Evolutionary conservation across 2,797 vertebrate genomes (phyloP), one percentile per base, ranked within the genome.

Genomic region (Capromys pilorides): DNA sequence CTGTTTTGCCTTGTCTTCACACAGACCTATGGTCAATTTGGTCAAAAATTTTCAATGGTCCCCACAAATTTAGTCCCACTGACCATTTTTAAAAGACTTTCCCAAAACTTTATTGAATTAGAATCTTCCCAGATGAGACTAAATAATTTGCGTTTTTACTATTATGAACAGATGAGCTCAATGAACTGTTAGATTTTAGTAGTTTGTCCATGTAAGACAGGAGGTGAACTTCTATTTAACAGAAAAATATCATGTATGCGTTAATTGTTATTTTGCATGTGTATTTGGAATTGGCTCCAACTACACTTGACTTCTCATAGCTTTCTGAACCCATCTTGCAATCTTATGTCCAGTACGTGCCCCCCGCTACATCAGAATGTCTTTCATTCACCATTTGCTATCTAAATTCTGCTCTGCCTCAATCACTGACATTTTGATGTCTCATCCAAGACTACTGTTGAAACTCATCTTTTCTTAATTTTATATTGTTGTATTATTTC

Each of bases 81-180:
- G 61, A 61, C 2, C 31, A 2, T 81, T 79, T 81, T 22, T 21
- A n/a, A 73, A 91, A 39, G 19, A 61, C 28, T 36, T 80, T 91
- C 13, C 28, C 39, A 18, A 28, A 85, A 80, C 45, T 66, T 79
- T 80, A 94, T 24, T 86, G 41, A 62, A 45, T 69, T 77, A 41
- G 10, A 93, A 71, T 83, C 12, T 79, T 78, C 21, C 71, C 36
- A 64, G 1, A 19, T 91, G n/a, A 64, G 0, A 26, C 59, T 95
- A 7, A 71, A n/a, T 71, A 91, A 85, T 94, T 91, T 73, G 2
- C 31, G 41, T 22, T 89, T 95, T 49, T 85, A 71, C 62, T 78
- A 67, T 39, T 85, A 51, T 80, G 45, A 31, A 19, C 10, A 84
- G 41, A 81, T 59, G 51, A 88, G 86, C 82, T 86, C 33, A 45